These are phyloP conservation scores for Erebia epiphron DNA, from an alignment of 2,888 invertebrate genomes.

Conservation along the genomic window DNA sequence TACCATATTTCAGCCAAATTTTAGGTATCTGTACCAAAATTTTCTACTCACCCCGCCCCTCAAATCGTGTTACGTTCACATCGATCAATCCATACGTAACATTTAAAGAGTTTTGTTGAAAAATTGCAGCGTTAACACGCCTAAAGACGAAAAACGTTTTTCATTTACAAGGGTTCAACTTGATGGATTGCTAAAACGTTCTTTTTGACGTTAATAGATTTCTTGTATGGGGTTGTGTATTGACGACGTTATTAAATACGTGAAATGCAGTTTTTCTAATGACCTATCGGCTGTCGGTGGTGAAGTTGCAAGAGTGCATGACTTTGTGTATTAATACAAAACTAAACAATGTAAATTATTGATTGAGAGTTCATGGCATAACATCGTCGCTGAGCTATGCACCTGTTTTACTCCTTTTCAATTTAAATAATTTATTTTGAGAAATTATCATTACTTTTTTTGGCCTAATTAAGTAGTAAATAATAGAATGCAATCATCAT, in stretches of 20 bases:
- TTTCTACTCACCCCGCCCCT: background rate
- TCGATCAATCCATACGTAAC: constrained; percentile 28
- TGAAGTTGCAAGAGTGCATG: constrained; percentile 33
- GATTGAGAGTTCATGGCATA: background rate
- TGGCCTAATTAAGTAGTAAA: no score
- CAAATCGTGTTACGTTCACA: constrained; percentile 21
- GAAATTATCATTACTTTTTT: background rate
- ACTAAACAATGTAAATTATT: constrained; percentile 10
- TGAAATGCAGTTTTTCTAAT: constrained; percentile 80
- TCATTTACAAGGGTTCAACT: constrained; percentile 44
- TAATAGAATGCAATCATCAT: no score
- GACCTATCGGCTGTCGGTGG: constrained; percentile 54
- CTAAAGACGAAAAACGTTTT: constrained; percentile 43
- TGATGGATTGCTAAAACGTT: constrained; percentile 69
- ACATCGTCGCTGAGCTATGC: background rate
- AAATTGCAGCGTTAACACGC: constrained; percentile 36
- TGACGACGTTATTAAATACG: constrained; percentile 77
- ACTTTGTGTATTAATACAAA: constrained; percentile 3
- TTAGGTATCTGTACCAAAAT: constrained; percentile 7
- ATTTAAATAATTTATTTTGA: background rate
- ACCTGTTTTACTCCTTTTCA: background rate
- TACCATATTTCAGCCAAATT: background rate
- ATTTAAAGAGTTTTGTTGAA: constrained; percentile 32
- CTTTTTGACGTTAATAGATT: constrained; percentile 77
- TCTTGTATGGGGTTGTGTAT: constrained; percentile 64